Conservation (phyloP, 1,140 invertebrate genomes). For the Idris sp. region DNA sequence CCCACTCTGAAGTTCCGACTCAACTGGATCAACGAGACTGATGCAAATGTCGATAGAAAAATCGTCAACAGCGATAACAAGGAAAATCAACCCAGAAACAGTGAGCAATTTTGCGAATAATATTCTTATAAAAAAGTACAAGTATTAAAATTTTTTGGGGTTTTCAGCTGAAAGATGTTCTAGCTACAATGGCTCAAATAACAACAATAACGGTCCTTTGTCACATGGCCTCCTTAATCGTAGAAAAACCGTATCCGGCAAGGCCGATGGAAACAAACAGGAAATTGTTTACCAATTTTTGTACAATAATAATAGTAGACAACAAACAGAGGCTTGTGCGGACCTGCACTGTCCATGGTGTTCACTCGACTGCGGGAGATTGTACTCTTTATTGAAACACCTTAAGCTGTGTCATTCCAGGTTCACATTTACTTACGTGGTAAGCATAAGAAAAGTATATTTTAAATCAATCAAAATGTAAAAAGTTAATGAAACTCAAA, state of each 20-base stretch:
- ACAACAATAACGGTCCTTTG: constrained; percentile 72
- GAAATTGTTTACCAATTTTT: constrained; percentile 97
- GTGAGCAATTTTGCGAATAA: constrained; percentile 66
- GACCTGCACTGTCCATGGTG: constrained; percentile 97
- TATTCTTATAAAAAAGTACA: too few species aligned
- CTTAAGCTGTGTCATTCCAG: constrained; percentile 94
- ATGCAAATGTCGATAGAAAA: constrained; percentile 84
- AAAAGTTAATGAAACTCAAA: too few species aligned
- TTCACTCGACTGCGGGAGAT: constrained; percentile 89
- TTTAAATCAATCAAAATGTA: too few species aligned
- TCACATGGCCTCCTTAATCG: constrained; percentile 72
- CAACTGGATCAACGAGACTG: constrained; percentile 87
- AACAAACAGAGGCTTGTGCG: constrained; percentile 95
- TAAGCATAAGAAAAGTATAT: too few species aligned
- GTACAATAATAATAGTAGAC: constrained; percentile 95
- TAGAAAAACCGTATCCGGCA: constrained; percentile 68
- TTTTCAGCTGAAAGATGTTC: constrained; percentile 70
- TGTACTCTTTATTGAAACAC: constrained; percentile 95
- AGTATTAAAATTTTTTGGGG: background rate
- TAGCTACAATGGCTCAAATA: constrained; percentile 69
- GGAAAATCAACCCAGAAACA: constrained; percentile 80
- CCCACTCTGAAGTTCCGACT: constrained; percentile 91
- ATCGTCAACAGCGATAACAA: constrained; percentile 80
- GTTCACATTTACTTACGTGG: constrained; percentile 95
- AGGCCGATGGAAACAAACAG: constrained; percentile 71